Evolutionary conservation across 37 sponge, comb jelly and placozoan species (phyloP), one percentile per base, ranked within the genome.

Genomic region (Dysidea cf. avara): DNA sequence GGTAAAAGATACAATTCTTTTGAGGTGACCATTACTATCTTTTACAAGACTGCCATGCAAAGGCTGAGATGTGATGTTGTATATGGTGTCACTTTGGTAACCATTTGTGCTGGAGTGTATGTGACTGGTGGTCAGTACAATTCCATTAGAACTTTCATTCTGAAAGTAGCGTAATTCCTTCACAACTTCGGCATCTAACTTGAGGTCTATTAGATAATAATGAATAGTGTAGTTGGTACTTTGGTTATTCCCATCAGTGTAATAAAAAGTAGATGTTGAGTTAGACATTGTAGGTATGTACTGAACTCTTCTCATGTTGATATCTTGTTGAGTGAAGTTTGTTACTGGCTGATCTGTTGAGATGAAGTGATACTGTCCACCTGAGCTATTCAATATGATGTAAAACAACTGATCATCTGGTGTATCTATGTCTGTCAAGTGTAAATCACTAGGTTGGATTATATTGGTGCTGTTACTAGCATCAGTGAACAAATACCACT

Each of bases 261-360:
- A 75, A 0, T 18, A 56, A 66, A 84, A 71, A 3, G 7, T 11
- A 29, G 70, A 71, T 34, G 22, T 65, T 17, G 37, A 38, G 3
- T 4, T 36, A 12, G 72, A 77, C 0, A 68, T 31, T 31, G 5
- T 22, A 36, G 81, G 77, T 7, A 33, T 13, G 14, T 74, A 39
- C 53, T 49, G 51, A 26, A 88, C 12, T 13, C 13, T n/a, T 1
- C 55, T 53, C 3, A 40, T 36, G 59, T 79, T 46, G 29, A 89
- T 74, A 29, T 74, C 76, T 1, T 34, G 58, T 53, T 89, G 90
- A 11, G 75, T 89, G 66, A 89, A 83, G 35, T 39, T 49, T 12
- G 33, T 12, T n/a, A 39, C 6, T 12, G 39, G 29, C 0, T n/a
- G 9, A 39, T 30, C 72, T 38, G 35, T 68, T 33, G 69, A 18